Evolutionary conservation across 2,797 vertebrate species (phyloP), one percentile per base, ranked within the genome.

Genomic region (Gallirallus australis): DNA sequence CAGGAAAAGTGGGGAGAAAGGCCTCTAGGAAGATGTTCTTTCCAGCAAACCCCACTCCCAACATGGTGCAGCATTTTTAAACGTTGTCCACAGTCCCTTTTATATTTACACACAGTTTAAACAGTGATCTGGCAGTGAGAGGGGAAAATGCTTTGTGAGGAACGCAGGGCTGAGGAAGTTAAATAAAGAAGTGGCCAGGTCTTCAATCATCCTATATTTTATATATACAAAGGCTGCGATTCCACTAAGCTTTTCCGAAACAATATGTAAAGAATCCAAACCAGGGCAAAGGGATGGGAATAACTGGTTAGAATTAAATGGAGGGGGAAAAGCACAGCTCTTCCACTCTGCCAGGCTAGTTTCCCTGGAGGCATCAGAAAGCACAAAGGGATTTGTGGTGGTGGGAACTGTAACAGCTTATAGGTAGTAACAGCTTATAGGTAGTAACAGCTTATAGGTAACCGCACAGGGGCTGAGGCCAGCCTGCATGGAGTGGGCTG

Each of bases 191-290:
- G 35, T 68, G 94, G 90, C 84, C 91, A 96, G 94, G 15, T 94
- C 91, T 69, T 97, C 96, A 90, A 95, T 97, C 93, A 95, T 35
- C 73, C 89, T 96, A 97, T 96, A 97, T 97, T 93, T 89, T 95
- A 97, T 95, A 89, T 87, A 91, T 54, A 96, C 91, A 96, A 93
- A 97, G 92, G 86, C 95, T 94, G 89, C 13, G n/a, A 95, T 96
- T 93, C 94, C 96, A 90, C 42, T 76, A 87, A 94, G 95, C 87
- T 97, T 93, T 94, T 94, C 94, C 53, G 76, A 96, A 97, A 97
- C 94, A 95, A 86, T 57, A 95, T 92, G 90, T 78, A 92, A 97
- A 96, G 90, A 94, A 86, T 97, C 94, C 94, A 90, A 94, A 97
- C 70, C 91, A 91, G 92, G 95, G 80, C 89, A 91, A 28, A 15